These are phyloP conservation scores for Eilema depressum DNA, from an alignment of 2,888 invertebrate species.

Conservation along the genomic window DNA sequence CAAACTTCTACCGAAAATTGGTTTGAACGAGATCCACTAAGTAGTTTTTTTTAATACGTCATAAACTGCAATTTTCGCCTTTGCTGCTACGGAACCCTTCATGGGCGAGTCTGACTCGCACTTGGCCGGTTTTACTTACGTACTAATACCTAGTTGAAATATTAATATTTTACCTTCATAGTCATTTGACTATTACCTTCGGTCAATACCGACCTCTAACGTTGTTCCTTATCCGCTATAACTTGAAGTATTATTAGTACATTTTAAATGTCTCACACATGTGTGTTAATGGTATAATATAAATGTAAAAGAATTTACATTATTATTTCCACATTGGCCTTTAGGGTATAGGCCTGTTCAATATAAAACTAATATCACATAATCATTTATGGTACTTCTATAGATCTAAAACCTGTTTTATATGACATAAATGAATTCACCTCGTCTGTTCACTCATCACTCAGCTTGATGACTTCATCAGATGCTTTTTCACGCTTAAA, in stretches of 20 bases:
- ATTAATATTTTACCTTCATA: conserved; percentile 37
- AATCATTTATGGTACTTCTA: not conserved
- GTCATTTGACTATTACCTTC: conserved; percentile 35
- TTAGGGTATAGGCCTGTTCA: not conserved
- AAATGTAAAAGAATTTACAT: not conserved
- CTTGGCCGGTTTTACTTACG: too few relatives aligned
- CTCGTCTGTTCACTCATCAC: too few relatives aligned
- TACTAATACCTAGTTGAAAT: not conserved
- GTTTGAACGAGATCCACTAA: too few relatives aligned
- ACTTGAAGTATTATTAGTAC: conserved; percentile 17
- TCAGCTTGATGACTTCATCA: too few relatives aligned
- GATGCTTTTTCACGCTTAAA: too few relatives aligned
- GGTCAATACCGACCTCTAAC: conserved; percentile 33
- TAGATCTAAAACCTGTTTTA: too few relatives aligned
- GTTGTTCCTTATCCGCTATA: conserved; percentile 40
- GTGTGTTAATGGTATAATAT: not conserved
- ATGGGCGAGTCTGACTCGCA: too few relatives aligned
- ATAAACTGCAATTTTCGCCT: too few relatives aligned
- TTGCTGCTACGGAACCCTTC: too few relatives aligned
- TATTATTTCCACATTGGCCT: conserved; percentile 1
- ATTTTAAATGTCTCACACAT: not conserved
- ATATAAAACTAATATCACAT: conserved; percentile 2
- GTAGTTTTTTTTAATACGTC: too few relatives aligned
- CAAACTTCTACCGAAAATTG: too few relatives aligned
- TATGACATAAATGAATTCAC: too few relatives aligned